Base-by-base conservation (phyloP, 2,888 invertebrate genomes). In the Pherbina coryleti region DNA sequence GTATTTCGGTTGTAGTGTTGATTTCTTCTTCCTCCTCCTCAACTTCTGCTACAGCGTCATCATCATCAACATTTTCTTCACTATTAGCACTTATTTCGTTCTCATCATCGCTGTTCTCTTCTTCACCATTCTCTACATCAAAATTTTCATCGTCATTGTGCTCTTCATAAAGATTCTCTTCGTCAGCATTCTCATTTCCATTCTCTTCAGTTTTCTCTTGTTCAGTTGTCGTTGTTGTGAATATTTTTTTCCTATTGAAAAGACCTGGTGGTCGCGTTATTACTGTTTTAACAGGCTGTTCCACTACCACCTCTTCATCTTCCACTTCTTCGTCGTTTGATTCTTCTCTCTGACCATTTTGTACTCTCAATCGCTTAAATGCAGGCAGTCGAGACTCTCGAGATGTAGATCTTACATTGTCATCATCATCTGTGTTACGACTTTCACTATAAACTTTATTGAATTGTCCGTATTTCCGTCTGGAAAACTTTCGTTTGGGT, bases 391-490 rank as follows among this genome's bases (percentile, higher is more conserved):
- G 77, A 11, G 84, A 78, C 8, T 79, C 84, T 1, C 84, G 75
- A 0, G 85, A 81, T 82, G 86, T 83, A n/a, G 76, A 85, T 7
- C 83, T 82, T 37, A 85, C 82, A 67, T 84, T 86, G 51, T 83
- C 84, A 72, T 86, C 84, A 3, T 82, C 84, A 3, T 79, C 82
- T 72, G 85, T 84, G 5, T 81, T 83, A 7, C 83, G 84, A 25
- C 51, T 83, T 3, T 82, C 81, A 14, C 22, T 2, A 78, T 86
- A 86, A 28, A 85, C 84, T 9, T 86, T 84, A 81, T 84, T 84
- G 55, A 84, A 84, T 1, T 83, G 81, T 8, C 84, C 85, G 72
- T 84, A 86, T 81, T 86, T 87, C n/a, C 84, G 83, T 11, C 84
- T 82, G 17, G 83, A 83, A 79, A 82, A 87, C 60, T 86, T 86